Base-by-base conservation (phyloP, 1,140 invertebrate genomes). In the Drosophila kurseongensis region DNA sequence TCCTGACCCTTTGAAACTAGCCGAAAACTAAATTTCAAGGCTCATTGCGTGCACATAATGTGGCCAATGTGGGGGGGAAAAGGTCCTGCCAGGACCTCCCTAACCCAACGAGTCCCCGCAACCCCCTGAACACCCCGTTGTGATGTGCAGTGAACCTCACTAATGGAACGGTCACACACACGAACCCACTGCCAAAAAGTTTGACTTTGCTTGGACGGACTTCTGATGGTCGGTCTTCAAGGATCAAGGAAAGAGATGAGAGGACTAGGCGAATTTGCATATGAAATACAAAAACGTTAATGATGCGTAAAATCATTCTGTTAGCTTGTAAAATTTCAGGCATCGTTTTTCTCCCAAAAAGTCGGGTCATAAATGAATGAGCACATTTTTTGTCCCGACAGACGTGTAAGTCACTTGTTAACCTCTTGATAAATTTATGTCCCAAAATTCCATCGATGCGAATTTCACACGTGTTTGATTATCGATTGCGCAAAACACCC, bases 261-360 rank as follows among this genome's bases (percentile, higher is more conserved):
- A 47, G 65, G 59, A 55, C 45, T 51, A 57, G 52, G 42, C 47
- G 48, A 71, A 78, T 89, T 89, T 89, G 84, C 84, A 89, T 89
- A 89, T 89, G 80, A 89, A 89, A 89, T 79, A 90, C 85, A 90
- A 80, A 84, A 89, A 90, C 84, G 85, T 90, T 89, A 89, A 89
- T 89, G 84, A 89, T 89, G 84, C 84, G 78, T 72, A 80, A 89
- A 89, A 89, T 89, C 66, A 89, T 89, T 89, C 82, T 89, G 84
- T 90, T 89, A 84, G 85, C 84, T 84, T 89, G 84, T 89, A 88
- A 88, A 88, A 88, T 80, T 84, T 61, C 68, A 75, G 74, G 72
- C 71, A 69, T 73, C 76, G 51, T 58, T 71, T 27, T 27, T 1
- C 18, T 51, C 47, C 56, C 45, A 54, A 82, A 75, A 83, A 73